Conservation (phyloP, 2,888 invertebrate species). For the Andrena chrysosceles region DNA sequence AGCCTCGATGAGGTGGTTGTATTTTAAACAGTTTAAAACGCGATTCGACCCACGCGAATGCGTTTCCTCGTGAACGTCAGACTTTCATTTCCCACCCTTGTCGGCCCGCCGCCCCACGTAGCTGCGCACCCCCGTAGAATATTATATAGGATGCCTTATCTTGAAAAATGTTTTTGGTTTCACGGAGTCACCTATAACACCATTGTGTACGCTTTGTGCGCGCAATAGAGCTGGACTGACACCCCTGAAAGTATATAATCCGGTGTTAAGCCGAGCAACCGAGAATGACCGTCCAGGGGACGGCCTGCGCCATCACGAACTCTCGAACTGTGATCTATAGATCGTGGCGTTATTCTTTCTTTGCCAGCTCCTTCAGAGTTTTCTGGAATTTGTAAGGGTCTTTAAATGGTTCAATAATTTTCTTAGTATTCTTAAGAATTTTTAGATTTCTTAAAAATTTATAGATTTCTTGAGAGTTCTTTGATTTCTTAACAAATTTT, state of each 20-base stretch:
- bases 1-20: background rate
- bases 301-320: background rate
- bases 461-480: no score
- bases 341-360: background rate
- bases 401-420: no score
- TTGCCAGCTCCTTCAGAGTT: no score
- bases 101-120: constrained; percentile 25
- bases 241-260: constrained; percentile 69
- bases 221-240: constrained; percentile 45
- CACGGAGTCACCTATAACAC: constrained; percentile 67
- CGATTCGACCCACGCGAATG: background rate
- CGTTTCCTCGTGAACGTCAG: background rate
- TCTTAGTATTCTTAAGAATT: no score
- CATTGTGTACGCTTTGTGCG: constrained; percentile 73
- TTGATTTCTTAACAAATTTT: no score
- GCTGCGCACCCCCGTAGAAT: constrained; percentile 58
- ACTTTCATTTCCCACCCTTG: constrained; percentile 39
- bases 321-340: constrained; percentile 19
- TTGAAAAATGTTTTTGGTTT: constrained; percentile 80
- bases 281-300: constrained; percentile 18
- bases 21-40: constrained; percentile 34
- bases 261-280: constrained; percentile 68
- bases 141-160: constrained; percentile 78
- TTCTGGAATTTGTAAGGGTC: no score
- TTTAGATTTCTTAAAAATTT: no score